These are phyloP conservation scores for Promerops cafer DNA, from an alignment of 2,113 vertebrate species.

Conservation along the genomic window DNA sequence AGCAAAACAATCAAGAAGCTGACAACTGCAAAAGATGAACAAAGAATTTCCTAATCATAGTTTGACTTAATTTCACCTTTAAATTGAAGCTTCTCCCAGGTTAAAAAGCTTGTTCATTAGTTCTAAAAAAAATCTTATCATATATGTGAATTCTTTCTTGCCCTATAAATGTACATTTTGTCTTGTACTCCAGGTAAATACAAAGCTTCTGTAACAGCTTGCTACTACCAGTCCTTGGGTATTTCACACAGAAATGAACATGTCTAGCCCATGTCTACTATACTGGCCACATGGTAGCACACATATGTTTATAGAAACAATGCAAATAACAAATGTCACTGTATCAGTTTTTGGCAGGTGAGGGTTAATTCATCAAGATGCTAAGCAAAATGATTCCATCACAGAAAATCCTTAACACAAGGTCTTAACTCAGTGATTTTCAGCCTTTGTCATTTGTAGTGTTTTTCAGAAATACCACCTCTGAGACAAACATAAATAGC, in stretches of 20 bases:
- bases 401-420: background rate
- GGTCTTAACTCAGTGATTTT: background rate
- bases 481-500: background rate
- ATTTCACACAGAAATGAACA: background rate
- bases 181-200: background rate
- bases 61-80: background rate
- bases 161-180: accelerated
- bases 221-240: background rate
- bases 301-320: background rate
- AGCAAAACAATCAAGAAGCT: background rate
- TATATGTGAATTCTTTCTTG: background rate
- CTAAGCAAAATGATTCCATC: background rate
- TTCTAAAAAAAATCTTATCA: background rate
- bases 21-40: background rate
- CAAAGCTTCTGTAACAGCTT: background rate
- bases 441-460: background rate
- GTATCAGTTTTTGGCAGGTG: background rate
- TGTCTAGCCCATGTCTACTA: background rate
- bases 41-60: background rate
- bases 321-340: background rate
- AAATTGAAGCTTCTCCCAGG: background rate
- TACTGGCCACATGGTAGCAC: background rate
- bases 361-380: background rate
- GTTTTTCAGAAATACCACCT: background rate
- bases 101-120: background rate